These are phyloP conservation scores for Microplitis demolitor DNA, from an alignment of 1,140 invertebrate genomes.

Conservation along the genomic window DNA sequence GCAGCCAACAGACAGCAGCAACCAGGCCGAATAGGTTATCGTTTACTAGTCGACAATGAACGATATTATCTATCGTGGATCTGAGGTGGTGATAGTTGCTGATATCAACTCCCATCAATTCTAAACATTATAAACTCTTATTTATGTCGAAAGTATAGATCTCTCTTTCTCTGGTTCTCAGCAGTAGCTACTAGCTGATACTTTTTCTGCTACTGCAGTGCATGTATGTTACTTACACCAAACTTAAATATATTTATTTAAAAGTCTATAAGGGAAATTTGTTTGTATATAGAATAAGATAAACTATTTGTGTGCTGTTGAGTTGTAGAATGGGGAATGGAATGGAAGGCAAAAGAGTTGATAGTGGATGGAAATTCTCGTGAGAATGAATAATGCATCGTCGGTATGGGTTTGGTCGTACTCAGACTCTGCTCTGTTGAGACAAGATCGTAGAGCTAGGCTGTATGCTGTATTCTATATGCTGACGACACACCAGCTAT, in stretches of 20 bases:
- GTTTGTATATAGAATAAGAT: too few relatives aligned
- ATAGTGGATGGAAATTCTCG: neutral
- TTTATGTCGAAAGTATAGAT: neutral
- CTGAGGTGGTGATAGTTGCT: neutral
- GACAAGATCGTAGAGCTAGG: too few relatives aligned
- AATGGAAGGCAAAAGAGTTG: neutral
- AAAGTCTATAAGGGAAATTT: too few relatives aligned
- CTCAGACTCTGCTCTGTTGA: too few relatives aligned
- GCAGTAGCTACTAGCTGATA: neutral
- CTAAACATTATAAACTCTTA: neutral
- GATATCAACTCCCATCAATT: neutral
- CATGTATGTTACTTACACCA: neutral
- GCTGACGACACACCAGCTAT: too few relatives aligned
- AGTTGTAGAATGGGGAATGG: neutral
- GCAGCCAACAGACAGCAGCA: too few relatives aligned
- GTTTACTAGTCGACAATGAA: slow-evolving; percentile 9
- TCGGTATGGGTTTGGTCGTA: neutral
- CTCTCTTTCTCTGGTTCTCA: neutral
- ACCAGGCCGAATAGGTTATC: neutral
- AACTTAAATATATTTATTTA: too few relatives aligned
- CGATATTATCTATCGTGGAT: slow-evolving; percentile 5
- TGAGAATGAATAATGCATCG: slow-evolving; percentile 16
- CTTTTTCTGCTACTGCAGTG: neutral
- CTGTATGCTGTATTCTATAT: too few relatives aligned
- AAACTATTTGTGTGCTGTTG: neutral